These are phyloP conservation scores for Drosophila putrida DNA, from an alignment of 2,888 invertebrate species.

Conservation along the genomic window DNA sequence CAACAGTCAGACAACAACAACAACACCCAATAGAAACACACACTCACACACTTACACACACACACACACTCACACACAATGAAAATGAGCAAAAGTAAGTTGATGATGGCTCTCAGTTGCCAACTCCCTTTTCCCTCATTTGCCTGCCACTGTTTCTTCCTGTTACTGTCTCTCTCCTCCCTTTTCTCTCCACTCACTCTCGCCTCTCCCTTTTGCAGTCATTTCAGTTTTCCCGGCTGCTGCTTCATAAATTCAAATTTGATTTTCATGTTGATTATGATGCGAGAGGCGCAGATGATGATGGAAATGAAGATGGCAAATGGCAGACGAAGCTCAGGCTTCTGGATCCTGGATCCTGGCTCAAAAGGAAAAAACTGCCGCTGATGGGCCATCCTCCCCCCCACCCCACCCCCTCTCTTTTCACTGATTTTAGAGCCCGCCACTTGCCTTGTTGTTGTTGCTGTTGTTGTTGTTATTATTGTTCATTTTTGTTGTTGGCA, in stretches of 20 bases:
- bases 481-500: constrained; percentile 18
- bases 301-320: constrained; percentile 73
- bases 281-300: constrained; percentile 72
- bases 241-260: constrained; percentile 76
- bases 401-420: not conserved
- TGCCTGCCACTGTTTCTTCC: not conserved
- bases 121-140: not conserved
- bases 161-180: not conserved
- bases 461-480: constrained; percentile 15
- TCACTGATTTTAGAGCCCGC: constrained; percentile 40
- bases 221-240: constrained; percentile 29
- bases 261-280: constrained; percentile 80
- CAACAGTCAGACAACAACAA: constrained; percentile 2
- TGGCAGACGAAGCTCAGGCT: constrained; percentile 23
- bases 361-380: constrained; percentile 44
- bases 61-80: constrained; percentile 36
- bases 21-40: too few relatives aligned
- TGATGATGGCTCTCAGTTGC: constrained; percentile 40
- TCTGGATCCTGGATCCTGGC: constrained; percentile 9
- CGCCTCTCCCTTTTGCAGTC: not conserved
- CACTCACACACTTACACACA: constrained; percentile 7
- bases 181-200: not conserved
- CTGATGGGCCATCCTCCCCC: constrained; percentile 53
- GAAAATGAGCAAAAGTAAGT: constrained; percentile 75
- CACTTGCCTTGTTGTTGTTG: constrained; percentile 11